Evolutionary conservation across 2,888 invertebrate genomes (phyloP).

Genomic region (Zygaena filipendulae): DNA sequence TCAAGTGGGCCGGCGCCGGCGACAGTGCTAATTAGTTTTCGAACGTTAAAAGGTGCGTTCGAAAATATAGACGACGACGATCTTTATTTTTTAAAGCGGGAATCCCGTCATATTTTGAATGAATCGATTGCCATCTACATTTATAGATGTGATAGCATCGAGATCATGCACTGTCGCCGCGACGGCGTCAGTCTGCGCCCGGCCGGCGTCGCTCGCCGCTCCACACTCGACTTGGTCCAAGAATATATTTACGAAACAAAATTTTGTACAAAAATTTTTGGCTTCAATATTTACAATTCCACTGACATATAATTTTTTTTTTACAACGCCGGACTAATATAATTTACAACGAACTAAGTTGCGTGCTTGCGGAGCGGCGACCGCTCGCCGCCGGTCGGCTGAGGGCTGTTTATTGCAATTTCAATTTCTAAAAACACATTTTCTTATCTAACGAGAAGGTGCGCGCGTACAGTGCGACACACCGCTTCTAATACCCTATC

Average conservation of each 20-base stretch:
- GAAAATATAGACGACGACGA: constrained; percentile 4
- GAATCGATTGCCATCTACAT: too few species aligned
- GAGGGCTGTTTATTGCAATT: constrained; percentile 37
- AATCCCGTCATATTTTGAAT: too few species aligned
- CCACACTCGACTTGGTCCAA: constrained; percentile 44
- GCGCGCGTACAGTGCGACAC: constrained; percentile 49
- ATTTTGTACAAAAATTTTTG: constrained; percentile 64
- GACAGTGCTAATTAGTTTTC: constrained; percentile 7
- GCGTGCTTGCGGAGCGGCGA: constrained; percentile 30
- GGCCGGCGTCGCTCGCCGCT: constrained; percentile 19
- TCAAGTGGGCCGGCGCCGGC: constrained; percentile 15
- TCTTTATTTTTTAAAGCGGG: constrained; percentile 4
- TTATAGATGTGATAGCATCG: neutral
- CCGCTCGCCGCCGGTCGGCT: constrained; percentile 18
- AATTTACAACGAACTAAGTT: constrained; percentile 51
- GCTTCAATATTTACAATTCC: constrained; percentile 61
- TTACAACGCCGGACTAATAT: constrained; percentile 58
- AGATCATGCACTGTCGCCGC: constrained; percentile 1
- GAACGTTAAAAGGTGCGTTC: neutral
- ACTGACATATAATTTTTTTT: constrained; percentile 37
- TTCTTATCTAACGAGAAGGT: constrained; percentile 54
- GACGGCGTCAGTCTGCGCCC: neutral
- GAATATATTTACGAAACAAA: constrained; percentile 57
- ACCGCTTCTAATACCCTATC: constrained; percentile 44
- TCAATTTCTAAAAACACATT: constrained; percentile 61